phyloP scores from a whole-genome alignment of 2,888 invertebrate species.

The Philereme transversata region DNA sequence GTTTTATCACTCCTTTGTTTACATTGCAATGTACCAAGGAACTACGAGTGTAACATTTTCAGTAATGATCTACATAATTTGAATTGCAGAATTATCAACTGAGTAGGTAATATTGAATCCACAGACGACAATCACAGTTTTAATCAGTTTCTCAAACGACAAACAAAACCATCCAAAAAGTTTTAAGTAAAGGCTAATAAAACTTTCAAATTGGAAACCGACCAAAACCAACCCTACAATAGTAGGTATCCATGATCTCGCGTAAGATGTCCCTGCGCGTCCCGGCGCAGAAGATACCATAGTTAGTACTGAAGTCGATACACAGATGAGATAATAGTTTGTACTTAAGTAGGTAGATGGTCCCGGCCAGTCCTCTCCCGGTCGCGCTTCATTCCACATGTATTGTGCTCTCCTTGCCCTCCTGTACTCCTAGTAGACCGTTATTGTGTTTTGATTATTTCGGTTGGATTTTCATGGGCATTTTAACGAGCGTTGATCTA shows the following conservation, averaged over 20 bases:
- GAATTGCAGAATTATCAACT: too few relatives aligned
- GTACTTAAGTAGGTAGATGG: neutral
- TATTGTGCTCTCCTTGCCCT: constrained; percentile 1
- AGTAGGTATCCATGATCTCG: neutral
- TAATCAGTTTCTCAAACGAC: too few relatives aligned
- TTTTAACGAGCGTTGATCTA: constrained; percentile 12
- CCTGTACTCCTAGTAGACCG: constrained; percentile 24
- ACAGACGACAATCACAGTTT: too few relatives aligned
- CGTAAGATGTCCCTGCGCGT: constrained; percentile 10
- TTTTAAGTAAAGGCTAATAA: neutral
- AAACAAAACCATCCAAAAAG: too few relatives aligned
- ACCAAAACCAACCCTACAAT: constrained; percentile 7
- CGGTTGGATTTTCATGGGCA: constrained; percentile 22
- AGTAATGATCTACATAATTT: too few relatives aligned
- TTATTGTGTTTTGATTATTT: constrained; percentile 41
- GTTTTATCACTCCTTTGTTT: too few relatives aligned
- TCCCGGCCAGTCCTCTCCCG: constrained; percentile 37
- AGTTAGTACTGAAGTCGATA: constrained; percentile 3
- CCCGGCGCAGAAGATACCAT: constrained; percentile 8
- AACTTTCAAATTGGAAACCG: constrained; percentile 11
- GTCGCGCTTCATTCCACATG: constrained; percentile 39
- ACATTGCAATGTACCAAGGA: too few relatives aligned
- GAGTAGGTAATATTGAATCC: too few relatives aligned
- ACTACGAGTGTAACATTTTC: too few relatives aligned
- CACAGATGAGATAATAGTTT: too few relatives aligned